phyloP scores from a whole-genome alignment of 2,797 vertebrate genomes.

The Nannoperca obscura region DNA sequence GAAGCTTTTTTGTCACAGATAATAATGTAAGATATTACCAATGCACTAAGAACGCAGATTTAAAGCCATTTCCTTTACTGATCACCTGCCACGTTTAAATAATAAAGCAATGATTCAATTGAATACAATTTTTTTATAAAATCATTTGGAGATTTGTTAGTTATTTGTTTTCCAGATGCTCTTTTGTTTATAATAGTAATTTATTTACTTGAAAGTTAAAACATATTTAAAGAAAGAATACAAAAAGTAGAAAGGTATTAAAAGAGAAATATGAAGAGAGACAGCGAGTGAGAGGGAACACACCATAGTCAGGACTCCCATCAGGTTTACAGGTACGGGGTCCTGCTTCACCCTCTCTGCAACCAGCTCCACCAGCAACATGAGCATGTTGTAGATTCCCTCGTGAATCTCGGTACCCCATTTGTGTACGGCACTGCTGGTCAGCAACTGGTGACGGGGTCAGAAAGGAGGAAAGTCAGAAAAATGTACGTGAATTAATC shows the following conservation, averaged over 20 bases:
- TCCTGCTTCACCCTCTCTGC: slow-evolving; percentile 98
- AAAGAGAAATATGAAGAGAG: neutral
- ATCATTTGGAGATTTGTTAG: neutral
- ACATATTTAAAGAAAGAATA: neutral
- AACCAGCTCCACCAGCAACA: slow-evolving; percentile 96
- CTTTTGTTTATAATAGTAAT: neutral
- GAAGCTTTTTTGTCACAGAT: neutral
- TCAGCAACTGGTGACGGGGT: slow-evolving; percentile 88
- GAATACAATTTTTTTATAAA: neutral
- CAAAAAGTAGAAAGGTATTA: neutral
- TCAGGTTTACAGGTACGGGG: slow-evolving; percentile 93
- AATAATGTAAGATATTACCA: neutral
- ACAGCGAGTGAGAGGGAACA: slow-evolving; percentile 13
- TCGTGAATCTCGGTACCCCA: slow-evolving; percentile 99
- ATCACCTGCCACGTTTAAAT: neutral
- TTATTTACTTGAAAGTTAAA: neutral
- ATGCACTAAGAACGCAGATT: neutral
- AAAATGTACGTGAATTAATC: neutral
- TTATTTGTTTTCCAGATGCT: neutral
- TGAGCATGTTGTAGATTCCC: slow-evolving; percentile 99
- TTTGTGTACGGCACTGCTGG: slow-evolving; percentile 98
- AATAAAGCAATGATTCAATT: neutral
- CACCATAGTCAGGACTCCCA: slow-evolving; percentile 97
- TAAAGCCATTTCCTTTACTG: neutral
- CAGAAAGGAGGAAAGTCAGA: slow-evolving; percentile 5